Base-by-base conservation (phyloP, 1,140 invertebrate species). In the Choristoneura fumiferana region DNA sequence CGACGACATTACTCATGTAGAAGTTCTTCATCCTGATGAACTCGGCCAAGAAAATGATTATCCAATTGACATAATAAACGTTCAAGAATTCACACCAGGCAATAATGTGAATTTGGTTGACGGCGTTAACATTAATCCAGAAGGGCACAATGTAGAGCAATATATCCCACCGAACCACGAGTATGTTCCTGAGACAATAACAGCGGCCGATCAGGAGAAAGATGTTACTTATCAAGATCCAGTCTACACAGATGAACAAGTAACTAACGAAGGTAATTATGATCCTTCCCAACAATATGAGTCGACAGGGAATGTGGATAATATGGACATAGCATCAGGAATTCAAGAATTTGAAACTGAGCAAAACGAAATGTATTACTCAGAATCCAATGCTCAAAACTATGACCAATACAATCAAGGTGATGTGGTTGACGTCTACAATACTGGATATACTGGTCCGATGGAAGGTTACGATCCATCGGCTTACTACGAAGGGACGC, bases 291-390 rank as follows among this genome's bases (percentile, higher is more conserved):
- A 29, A 29, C 22, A 29, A 29, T 29, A 29, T 6, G 22, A 29
- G 22, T 29, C 22, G 6, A 55, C 52, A 49, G 36, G 35, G 36
- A 34, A 60, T 15, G 3, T 36, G 0, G 60, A 63, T 33, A 22
- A 62, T 43, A 12, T 13, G 18, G 35, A 39, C 0, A 14, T 63
- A 52, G 13, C 55, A 14, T 60, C 64, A 64, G 63, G 45, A 29
- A 76, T 76, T 40, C 58, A 77, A 58, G 80, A 67, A 40, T 78
- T 78, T 67, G 75, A 85, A 43, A 53, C 68, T 18, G 78, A 87
- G 60, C 78, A 81, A 58, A 71, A 57, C 4, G 67, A 75, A 65
- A 73, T 78, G 75, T 82, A 78, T 66, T 78, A 83, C 65, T 60
- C 78, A 12, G 78, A 84, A 58, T 8, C 56, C n/a, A 49, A 49